These are phyloP conservation scores for Cirrhinus mrigala DNA, from an alignment of 2,797 vertebrate genomes.

Conservation along the genomic window DNA sequence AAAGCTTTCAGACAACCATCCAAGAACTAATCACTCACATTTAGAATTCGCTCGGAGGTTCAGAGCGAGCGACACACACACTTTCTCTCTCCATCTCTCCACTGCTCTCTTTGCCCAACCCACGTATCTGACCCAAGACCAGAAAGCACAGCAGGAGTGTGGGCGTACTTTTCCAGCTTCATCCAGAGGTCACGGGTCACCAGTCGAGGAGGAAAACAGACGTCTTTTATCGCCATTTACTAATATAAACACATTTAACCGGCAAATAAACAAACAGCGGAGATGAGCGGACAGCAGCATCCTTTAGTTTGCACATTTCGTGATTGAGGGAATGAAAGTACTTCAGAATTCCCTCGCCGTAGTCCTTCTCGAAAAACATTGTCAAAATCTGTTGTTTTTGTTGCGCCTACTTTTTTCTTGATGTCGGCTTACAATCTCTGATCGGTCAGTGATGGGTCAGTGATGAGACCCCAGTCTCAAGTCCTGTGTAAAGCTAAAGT, in stretches of 20 bases:
- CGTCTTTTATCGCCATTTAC: constrained; percentile 61
- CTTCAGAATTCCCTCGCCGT: not conserved
- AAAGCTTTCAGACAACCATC: constrained; percentile 55
- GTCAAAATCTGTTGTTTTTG: constrained; percentile 24
- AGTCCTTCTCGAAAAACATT: not conserved
- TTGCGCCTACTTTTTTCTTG: not conserved
- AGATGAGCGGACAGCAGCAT: constrained; percentile 41
- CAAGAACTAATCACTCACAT: constrained; percentile 56
- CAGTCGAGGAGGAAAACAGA: constrained; percentile 67
- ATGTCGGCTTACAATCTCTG: not conserved
- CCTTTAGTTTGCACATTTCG: constrained; percentile 28
- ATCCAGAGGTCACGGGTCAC: constrained; percentile 66
- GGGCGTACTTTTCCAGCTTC: constrained; percentile 69
- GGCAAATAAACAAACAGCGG: constrained; percentile 58
- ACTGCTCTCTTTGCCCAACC: constrained; percentile 61
- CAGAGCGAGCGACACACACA: constrained; percentile 29
- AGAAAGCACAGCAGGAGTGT: constrained; percentile 64
- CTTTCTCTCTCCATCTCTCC: not conserved
- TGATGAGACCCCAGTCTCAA: not conserved
- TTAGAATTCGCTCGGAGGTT: constrained; percentile 58
- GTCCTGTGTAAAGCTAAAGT: constrained; percentile 29
- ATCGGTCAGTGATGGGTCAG: constrained; percentile 14
- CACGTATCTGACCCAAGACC: constrained; percentile 69
- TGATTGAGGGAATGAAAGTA: not conserved
- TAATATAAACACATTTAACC: constrained; percentile 64